These are phyloP conservation scores for Tethya wilhelma DNA, from an alignment of 37 sponge, comb jelly and placozoan genomes.

Conservation along the genomic window DNA sequence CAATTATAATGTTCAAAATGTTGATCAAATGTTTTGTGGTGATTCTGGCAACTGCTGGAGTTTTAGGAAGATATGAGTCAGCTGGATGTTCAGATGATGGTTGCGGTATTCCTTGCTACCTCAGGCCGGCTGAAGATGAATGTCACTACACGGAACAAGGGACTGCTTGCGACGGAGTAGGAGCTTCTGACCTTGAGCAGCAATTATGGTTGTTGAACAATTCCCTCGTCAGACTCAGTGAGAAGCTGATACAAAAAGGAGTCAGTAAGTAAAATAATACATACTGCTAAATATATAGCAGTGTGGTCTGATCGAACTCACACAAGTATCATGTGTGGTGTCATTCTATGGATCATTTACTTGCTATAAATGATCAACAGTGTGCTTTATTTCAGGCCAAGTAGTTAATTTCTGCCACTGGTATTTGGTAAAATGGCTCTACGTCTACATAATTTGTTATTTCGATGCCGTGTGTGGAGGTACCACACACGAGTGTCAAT, in stretches of 20 bases:
- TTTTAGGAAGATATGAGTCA: not conserved
- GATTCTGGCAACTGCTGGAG: too few species aligned
- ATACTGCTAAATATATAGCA: not conserved
- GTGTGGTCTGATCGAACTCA: not conserved
- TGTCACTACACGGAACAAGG: conserved; percentile 15
- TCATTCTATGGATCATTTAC: too few species aligned
- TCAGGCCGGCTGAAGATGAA: conserved; percentile 5
- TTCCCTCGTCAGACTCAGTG: not conserved
- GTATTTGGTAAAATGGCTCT: too few species aligned
- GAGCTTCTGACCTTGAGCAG: not conserved
- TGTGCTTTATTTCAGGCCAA: too few species aligned
- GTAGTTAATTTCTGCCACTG: too few species aligned
- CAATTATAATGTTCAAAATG: too few species aligned
- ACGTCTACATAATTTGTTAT: too few species aligned
- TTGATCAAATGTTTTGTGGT: too few species aligned
- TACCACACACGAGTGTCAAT: too few species aligned
- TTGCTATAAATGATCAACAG: too few species aligned
- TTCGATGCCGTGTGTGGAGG: too few species aligned
- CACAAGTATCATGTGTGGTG: too few species aligned
- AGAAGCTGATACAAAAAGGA: conserved; percentile 35
- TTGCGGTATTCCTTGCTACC: conserved; percentile 32
- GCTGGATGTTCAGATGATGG: conserved; percentile 37
- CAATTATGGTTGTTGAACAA: not conserved
- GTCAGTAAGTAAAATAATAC: conserved; percentile 26
- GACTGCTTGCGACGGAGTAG: not conserved